Evolutionary conservation across 2,113 vertebrate genomes (phyloP).

Genomic region (Entomyzon cyanotis): DNA sequence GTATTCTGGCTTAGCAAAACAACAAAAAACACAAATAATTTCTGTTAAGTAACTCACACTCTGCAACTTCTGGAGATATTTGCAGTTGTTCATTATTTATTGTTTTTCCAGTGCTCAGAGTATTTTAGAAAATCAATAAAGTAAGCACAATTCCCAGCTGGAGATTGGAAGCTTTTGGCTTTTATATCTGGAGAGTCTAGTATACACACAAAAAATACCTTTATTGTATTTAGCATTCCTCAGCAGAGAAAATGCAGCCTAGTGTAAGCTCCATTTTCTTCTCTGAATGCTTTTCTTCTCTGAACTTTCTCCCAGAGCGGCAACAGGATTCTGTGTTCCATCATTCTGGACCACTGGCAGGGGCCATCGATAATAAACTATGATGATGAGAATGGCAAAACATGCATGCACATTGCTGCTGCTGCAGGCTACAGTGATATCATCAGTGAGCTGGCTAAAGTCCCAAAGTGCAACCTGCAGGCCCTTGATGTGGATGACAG

Average conservation of each 20-base stretch:
- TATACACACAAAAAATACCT: not conserved
- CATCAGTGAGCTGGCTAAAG: constrained; percentile 81
- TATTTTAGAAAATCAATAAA: not conserved
- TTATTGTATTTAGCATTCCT: not conserved
- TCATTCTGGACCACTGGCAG: constrained; percentile 84
- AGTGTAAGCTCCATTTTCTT: not conserved
- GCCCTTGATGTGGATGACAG: constrained; percentile 90
- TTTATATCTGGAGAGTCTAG: not conserved
- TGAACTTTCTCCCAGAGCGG: constrained; percentile 77
- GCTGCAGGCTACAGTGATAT: constrained; percentile 86
- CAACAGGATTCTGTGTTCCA: constrained; percentile 82
- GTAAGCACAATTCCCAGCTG: not conserved
- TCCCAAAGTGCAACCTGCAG: constrained; percentile 87
- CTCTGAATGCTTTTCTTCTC: not conserved
- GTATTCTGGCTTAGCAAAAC: not conserved
- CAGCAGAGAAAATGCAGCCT: not conserved
- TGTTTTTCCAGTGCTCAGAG: not conserved
- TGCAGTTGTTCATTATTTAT: not conserved
- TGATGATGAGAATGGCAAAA: constrained; percentile 88
- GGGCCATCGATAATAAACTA: constrained; percentile 86
- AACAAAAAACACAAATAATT: not conserved
- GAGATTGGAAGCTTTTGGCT: not conserved
- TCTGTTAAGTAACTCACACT: not conserved
- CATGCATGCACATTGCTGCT: constrained; percentile 84
- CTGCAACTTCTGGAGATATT: not conserved